A percentile compares a stretch with the other conserved stretches of the same genome.
These are phyloP conservation scores for Drosophila pandora DNA, from an alignment of 1,140 invertebrate genomes.

Conservation along the genomic window DNA sequence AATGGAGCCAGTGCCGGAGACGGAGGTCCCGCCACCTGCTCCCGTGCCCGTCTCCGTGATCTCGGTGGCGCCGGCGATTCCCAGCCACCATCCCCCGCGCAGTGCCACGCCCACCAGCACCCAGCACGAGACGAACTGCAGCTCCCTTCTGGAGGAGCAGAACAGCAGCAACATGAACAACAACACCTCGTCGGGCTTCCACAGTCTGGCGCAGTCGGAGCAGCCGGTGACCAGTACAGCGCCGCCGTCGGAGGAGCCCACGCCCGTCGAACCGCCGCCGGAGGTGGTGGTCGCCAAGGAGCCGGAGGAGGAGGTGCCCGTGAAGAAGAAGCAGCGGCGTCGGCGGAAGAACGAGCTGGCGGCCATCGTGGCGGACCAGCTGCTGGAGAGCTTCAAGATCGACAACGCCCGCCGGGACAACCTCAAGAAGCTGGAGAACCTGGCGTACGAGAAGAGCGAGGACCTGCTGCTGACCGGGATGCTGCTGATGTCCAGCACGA, in stretches of 20 bases:
- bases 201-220: slow-evolving; percentile 69
- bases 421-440: slow-evolving; percentile 78
- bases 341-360: slow-evolving; percentile 81
- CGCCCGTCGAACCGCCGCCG: not conserved
- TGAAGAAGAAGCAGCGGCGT: slow-evolving; percentile 73
- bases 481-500: slow-evolving; percentile 81
- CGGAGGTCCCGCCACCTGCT: not conserved
- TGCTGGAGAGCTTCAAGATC: slow-evolving; percentile 82
- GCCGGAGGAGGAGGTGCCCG: slow-evolving; percentile 7
- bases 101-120: slow-evolving; percentile 43
- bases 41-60: slow-evolving; percentile 60
- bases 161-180: slow-evolving; percentile 77
- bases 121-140: slow-evolving; percentile 49
- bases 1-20: not conserved
- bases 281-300: not conserved
- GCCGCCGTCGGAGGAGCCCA: not conserved
- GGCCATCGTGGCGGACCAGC: slow-evolving; percentile 81
- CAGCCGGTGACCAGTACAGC: not conserved
- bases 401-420: slow-evolving; percentile 81
- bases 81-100: slow-evolving; percentile 9
- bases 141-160: slow-evolving; percentile 59
- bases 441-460: slow-evolving; percentile 80
- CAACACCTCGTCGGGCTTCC: slow-evolving; percentile 79
- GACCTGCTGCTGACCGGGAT: slow-evolving; percentile 75
- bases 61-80: slow-evolving; percentile 49